A percentile compares a stretch with the other conserved stretches of the same genome.
Conservation (phyloP, 1,140 invertebrate species). For the Drosophila novamexicana region DNA sequence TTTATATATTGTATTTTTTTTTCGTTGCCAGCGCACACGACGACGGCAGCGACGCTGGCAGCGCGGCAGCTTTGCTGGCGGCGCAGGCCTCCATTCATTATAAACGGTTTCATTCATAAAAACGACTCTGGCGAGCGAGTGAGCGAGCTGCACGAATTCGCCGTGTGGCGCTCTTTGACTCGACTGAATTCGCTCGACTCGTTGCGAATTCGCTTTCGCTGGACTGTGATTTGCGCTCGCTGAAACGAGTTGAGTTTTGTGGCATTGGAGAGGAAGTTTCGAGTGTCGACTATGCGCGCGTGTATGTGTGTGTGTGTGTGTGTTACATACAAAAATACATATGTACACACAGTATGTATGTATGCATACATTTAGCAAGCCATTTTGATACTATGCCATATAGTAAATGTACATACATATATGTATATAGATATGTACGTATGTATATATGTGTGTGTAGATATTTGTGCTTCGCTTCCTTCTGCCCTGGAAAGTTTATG, state of each 20-base stretch:
- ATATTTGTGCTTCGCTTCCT: slow-evolving; percentile 46
- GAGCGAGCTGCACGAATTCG: slow-evolving; percentile 57
- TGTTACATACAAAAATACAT: slow-evolving; percentile 18
- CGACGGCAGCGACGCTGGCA: slow-evolving; percentile 42
- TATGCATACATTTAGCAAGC: slow-evolving; percentile 36
- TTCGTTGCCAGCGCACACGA: slow-evolving; percentile 57
- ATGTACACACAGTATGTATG: slow-evolving; percentile 3
- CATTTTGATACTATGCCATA: slow-evolving; percentile 47
- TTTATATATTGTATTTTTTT: slow-evolving; percentile 23
- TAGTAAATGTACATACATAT: slow-evolving; percentile 20
- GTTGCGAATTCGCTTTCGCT: slow-evolving; percentile 50
- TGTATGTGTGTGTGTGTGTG: slow-evolving; percentile 8
- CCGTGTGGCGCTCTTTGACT: slow-evolving; percentile 34
- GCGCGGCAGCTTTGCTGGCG: slow-evolving; percentile 38
- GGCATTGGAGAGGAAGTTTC: slow-evolving; percentile 51
- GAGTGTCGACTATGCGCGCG: slow-evolving; percentile 19
- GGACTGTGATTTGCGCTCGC: slow-evolving; percentile 24
- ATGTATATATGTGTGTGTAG: slow-evolving; percentile 37
- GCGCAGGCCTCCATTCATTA: slow-evolving; percentile 75
- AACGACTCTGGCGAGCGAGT: slow-evolving; percentile 68
- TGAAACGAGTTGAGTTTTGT: slow-evolving; percentile 43
- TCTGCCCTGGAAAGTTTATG: slow-evolving; percentile 60
- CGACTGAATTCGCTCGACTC: slow-evolving; percentile 26
- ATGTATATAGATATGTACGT: slow-evolving; percentile 16
- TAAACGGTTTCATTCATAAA: slow-evolving; percentile 80